phyloP scores from a whole-genome alignment of 2,113 vertebrate genomes.

The Arothron firmamentum region DNA sequence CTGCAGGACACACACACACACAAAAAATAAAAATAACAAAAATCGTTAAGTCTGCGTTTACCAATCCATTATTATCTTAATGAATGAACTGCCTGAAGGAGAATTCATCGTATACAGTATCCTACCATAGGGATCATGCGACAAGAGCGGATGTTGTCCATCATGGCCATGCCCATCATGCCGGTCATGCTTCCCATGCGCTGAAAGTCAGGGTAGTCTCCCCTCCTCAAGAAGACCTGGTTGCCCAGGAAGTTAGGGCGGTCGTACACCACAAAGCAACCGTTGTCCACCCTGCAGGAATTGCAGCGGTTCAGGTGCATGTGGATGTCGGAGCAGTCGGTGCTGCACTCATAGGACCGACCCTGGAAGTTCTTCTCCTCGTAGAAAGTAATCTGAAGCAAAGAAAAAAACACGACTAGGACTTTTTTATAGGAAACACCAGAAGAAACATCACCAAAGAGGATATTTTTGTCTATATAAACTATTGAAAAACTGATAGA shows the following conservation, averaged over 20 bases:
- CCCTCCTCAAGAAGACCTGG: constrained; percentile 62
- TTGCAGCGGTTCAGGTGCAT: constrained; percentile 64
- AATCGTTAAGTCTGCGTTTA: too few species aligned
- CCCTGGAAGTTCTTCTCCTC: constrained; percentile 72
- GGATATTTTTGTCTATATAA: not conserved
- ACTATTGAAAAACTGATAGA: not conserved
- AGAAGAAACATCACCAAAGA: too few species aligned
- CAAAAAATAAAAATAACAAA: not conserved
- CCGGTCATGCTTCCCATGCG: constrained; percentile 44
- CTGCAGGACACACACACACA: constrained; percentile 27
- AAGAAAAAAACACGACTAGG: not conserved
- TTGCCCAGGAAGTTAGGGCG: constrained; percentile 58
- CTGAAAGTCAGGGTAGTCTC: constrained; percentile 62
- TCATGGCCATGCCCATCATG: constrained; percentile 33
- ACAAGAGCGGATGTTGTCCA: constrained; percentile 65
- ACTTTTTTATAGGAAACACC: not conserved
- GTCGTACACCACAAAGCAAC: constrained; percentile 67
- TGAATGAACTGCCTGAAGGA: not conserved
- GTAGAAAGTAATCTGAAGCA: constrained; percentile 67
- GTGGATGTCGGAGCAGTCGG: constrained; percentile 62
- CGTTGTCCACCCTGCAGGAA: constrained; percentile 61
- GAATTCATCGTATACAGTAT: not conserved
- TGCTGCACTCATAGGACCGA: constrained; percentile 61
- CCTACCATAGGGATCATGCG: constrained; percentile 64
- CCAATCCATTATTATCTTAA: too few species aligned